Evolutionary conservation across 2,113 vertebrate species (phyloP), one percentile per base, ranked within the genome.

Genomic region (Thamnophis sirtalis): DNA sequence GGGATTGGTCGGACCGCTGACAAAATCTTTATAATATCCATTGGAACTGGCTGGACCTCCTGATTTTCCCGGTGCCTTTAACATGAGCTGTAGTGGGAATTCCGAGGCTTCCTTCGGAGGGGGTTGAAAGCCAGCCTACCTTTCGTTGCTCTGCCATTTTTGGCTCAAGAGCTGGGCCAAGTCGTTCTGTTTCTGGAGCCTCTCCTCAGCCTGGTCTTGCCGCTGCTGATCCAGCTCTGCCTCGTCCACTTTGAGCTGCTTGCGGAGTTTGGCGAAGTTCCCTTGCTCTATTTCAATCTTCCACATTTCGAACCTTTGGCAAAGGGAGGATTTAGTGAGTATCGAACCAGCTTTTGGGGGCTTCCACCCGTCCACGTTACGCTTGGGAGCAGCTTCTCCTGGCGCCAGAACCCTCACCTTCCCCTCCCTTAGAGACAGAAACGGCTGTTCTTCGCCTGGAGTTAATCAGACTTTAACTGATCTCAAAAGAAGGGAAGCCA

Each of bases 251-350:
- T 92, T 88, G 86, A 97, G 88, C 60, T 95, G 93, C 87, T 96
- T 95, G 49, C 24, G 93, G 22, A 98, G 86, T 0, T 9, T 90
- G 28, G 97, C 89, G 0, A 97, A 95, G 92, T 94, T 98, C 90
- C 96, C 96, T 92, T 97, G 96, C 33, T 98, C 95, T 13, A 97
- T 94, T 93, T 98, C 97, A n/a, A 97, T 90, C 92, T 97, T 96
- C 97, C 96, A 98, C 96, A 98, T 92, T 94, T 98, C 93, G 1
- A 94, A 95, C 95, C 97, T 99, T 99, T 97, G 91, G 4, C 0
- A 93, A 93, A 95, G 5, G 92, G 89, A 68, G n/a, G 28, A 43
- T 38, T 17, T 17, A 5, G 90, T 58, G 6, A 28, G 0, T 17
- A 17, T 1, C 11, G 28, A 2, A 38, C n/a, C 17, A 13, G n/a